Conservation (phyloP, 2,797 vertebrate species). For the Ptychadena robeensis region DNA sequence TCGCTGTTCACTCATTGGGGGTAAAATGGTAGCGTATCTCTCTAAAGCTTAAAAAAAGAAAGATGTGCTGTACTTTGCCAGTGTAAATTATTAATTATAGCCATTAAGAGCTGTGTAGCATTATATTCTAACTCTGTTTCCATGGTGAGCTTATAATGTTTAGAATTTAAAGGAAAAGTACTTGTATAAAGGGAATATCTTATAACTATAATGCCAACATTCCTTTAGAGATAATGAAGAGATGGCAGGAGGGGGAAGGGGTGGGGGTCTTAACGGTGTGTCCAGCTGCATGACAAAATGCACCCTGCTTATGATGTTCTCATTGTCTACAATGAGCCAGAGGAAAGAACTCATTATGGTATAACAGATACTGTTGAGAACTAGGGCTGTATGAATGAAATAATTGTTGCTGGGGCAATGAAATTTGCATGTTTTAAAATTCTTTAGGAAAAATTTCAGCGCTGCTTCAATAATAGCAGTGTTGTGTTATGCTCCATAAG, state of each 20-base stretch:
- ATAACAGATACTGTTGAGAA: conserved; percentile 47
- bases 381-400: conserved; percentile 57
- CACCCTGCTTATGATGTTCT: conserved; percentile 12
- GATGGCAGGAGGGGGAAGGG: background rate
- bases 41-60: conserved; percentile 13
- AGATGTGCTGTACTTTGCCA: conserved; percentile 35
- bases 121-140: conserved; percentile 35
- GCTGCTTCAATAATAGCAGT: background rate
- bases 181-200: conserved; percentile 19
- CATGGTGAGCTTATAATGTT: conserved; percentile 25
- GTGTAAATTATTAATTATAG: conserved; percentile 55
- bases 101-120: conserved; percentile 37
- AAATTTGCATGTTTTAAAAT: conserved; percentile 65
- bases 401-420: conserved; percentile 64
- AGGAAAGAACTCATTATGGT: conserved; percentile 48
- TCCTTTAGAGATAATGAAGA: conserved; percentile 9
- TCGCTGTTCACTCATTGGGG: background rate
- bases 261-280: background rate
- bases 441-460: conserved; percentile 31
- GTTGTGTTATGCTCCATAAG: background rate
- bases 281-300: background rate
- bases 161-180: conserved; percentile 1
- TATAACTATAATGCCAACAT: background rate
- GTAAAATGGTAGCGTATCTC: conserved; percentile 4
- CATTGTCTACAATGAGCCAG: background rate